These are phyloP conservation scores for Dermatophagoides farinae DNA, from an alignment of 1,140 invertebrate genomes.

Conservation along the genomic window DNA sequence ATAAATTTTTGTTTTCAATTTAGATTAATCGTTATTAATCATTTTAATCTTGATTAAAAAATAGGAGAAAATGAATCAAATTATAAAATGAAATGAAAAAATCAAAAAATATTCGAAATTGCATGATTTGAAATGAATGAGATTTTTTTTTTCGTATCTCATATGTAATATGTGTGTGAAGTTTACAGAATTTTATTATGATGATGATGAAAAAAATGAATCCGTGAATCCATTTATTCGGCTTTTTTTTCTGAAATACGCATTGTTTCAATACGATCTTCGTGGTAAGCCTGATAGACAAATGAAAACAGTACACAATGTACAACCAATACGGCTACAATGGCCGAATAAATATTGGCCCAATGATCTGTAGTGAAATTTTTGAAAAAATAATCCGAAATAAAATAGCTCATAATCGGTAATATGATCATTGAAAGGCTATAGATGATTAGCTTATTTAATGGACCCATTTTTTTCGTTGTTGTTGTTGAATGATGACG, in stretches of 20 bases:
- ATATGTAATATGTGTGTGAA: not conserved
- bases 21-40: too few species aligned
- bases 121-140: too few species aligned
- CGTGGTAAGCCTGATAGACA: constrained; percentile 1
- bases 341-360: constrained; percentile 2
- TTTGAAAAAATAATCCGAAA: not conserved
- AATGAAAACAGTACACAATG: not conserved
- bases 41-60: too few species aligned
- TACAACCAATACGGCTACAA: not conserved
- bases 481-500: not conserved
- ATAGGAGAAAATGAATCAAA: too few species aligned
- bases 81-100: too few species aligned
- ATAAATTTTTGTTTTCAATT: too few species aligned
- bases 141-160: too few species aligned
- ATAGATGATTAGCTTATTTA: not conserved
- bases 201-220: not conserved
- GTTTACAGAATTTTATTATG: not conserved
- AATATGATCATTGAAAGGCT: constrained; percentile 4
- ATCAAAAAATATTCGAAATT: too few species aligned
- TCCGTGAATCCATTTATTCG: not conserved
- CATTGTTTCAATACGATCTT: not conserved
- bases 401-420: not conserved
- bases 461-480: not conserved
- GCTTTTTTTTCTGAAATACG: not conserved
- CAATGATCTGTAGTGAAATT: not conserved